A percentile compares a stretch with the other conserved stretches of the same genome.
phyloP scores from a whole-genome alignment of 2,797 vertebrate genomes.

The Smutsia gigantea region DNA sequence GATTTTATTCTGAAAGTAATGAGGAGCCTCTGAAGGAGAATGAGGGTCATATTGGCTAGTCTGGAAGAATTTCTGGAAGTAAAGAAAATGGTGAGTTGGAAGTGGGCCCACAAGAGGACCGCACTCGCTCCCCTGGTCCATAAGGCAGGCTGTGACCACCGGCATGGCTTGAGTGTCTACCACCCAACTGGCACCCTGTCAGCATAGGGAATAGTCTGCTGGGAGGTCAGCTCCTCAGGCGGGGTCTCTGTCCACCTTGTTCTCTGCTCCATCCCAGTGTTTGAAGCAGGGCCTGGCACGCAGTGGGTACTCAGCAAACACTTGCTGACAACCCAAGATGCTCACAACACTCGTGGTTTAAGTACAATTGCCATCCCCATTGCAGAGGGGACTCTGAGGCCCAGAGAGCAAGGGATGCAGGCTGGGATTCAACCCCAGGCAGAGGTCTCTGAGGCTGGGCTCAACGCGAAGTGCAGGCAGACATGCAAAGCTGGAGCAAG shows the following conservation, averaged over 20 bases:
- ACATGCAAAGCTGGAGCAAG: neutral
- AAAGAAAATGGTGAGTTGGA: neutral
- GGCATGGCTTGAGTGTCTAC: neutral
- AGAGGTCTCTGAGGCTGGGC: neutral
- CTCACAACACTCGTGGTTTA: neutral
- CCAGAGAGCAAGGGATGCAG: neutral
- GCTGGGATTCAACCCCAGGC: neutral
- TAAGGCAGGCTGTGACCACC: neutral
- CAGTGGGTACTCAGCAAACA: neutral
- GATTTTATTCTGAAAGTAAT: neutral
- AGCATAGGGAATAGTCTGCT: too few relatives aligned
- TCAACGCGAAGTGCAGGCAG: fast-evolving
- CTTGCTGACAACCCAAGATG: neutral
- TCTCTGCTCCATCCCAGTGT: neutral
- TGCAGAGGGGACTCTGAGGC: neutral
- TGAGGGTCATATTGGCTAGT: neutral
- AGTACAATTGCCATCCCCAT: fast-evolving
- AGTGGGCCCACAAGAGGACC: neutral
- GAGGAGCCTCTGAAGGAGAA: neutral
- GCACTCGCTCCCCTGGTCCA: neutral
- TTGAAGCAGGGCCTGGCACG: neutral
- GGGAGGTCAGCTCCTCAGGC: fast-evolving
- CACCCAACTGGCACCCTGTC: too few relatives aligned
- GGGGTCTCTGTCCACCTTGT: neutral
- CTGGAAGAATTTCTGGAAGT: neutral